Conservation (phyloP, 2,888 invertebrate species). For the Boloria selene region DNA sequence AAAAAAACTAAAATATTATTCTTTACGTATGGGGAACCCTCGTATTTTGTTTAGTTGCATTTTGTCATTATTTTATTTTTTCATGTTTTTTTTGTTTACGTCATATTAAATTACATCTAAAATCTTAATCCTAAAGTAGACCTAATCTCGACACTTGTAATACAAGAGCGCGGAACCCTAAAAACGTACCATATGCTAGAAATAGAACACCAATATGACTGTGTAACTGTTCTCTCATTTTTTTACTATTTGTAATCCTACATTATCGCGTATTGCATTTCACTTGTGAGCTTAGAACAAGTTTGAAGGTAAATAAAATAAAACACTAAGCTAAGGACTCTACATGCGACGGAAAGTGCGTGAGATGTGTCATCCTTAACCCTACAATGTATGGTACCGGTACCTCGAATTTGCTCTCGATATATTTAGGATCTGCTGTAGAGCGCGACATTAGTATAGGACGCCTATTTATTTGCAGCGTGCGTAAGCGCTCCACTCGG, state of each 20-base stretch:
- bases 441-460: slow-evolving; percentile 37
- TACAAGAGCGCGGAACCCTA: too few species aligned
- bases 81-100: too few species aligned
- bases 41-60: too few species aligned
- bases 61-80: too few species aligned
- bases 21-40: too few species aligned
- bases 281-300: background rate
- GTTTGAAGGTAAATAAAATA: slow-evolving; percentile 6
- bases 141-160: too few species aligned
- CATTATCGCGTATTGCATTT: slow-evolving; percentile 7
- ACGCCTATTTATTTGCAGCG: slow-evolving; percentile 46
- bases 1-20: too few species aligned
- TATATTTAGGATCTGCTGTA: slow-evolving; percentile 45
- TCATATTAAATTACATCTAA: too few species aligned
- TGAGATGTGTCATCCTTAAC: slow-evolving; percentile 31
- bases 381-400: slow-evolving; percentile 39
- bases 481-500: slow-evolving; percentile 45
- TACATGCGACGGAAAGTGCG: slow-evolving; percentile 24
- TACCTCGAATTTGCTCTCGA: slow-evolving; percentile 42
- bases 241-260: background rate
- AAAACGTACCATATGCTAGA: slow-evolving; percentile 13
- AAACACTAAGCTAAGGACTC: slow-evolving; percentile 9
- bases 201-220: slow-evolving; percentile 10
- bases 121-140: too few species aligned
- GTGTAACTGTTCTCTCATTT: slow-evolving; percentile 8